Base-by-base conservation (phyloP, 2,797 vertebrate species). In the Tangara arthus region DNA sequence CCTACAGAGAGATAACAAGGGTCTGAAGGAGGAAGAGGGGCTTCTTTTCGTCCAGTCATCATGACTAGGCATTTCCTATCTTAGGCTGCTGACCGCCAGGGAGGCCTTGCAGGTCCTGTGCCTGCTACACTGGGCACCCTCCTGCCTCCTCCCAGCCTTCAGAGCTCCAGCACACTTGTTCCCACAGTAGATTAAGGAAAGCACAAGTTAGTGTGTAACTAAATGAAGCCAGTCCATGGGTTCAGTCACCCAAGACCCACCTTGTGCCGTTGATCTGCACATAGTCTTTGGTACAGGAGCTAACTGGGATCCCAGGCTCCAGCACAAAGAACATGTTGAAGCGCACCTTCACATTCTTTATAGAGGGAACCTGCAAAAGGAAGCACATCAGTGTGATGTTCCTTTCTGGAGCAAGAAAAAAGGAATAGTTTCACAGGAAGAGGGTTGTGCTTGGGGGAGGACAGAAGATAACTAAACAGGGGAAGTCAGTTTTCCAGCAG, bases 261-360 rank as follows among this genome's bases (percentile, higher is more conserved):
- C 83, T 99, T 3, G 98, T 97, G 37, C 83, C 90, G 0, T 98
- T 98, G 95, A 99, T 57, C 83, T 98, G 72, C 91, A 99, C 98
- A 0, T 98, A 99, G 97, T 99, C 99, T 91, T 99, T 99, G 64
- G 37, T 17, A 93, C 99, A 99, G 9, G 53, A 41, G 4, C 44
- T 91, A 7, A 87, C 3, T 0, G 95, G 84, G 34, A 93, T 7
- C 0, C 95, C 96, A 0, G 98, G 97, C 53, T 99, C 98, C 23
- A 97, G 87, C 94, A 99, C 64, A 21, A 98, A 98, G 97, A 99
- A 99, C 93, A 96, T 94, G 13, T 95, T 97, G 97, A 99, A 99
- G 3, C 96, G 97, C 90, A 99, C 60, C 94, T 99, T 99, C 90
- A 99, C 98, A 0, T 82, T 97, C 76, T 97, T 98, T 2, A 82